Conservation (phyloP, 2,888 invertebrate species). For the Creontiades dilutus region DNA sequence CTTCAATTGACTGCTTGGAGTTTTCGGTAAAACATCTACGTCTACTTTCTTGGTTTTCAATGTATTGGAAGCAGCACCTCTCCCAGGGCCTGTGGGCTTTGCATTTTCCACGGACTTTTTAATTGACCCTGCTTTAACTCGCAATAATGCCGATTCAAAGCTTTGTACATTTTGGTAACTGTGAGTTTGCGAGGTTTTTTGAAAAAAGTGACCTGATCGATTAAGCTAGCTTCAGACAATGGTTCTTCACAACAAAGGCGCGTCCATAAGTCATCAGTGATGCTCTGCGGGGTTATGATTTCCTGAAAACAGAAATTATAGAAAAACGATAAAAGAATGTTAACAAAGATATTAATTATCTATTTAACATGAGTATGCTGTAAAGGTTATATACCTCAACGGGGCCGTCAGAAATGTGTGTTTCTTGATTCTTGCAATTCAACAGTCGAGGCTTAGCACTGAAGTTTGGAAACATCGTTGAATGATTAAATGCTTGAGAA, state of each 20-base stretch:
- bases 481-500: background rate
- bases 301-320: background rate
- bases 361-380: background rate
- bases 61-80: background rate
- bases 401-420: background rate
- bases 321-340: background rate
- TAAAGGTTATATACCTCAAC: conserved; percentile 1
- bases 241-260: background rate
- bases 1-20: background rate
- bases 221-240: background rate
- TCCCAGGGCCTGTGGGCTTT: background rate
- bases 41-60: background rate
- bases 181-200: background rate
- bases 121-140: background rate
- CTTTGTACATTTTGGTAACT: background rate
- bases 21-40: background rate
- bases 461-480: background rate
- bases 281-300: background rate
- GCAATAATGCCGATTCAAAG: background rate
- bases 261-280: background rate
- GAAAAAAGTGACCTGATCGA: background rate
- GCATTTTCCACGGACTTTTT: background rate
- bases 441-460: background rate
- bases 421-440: background rate
- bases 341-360: background rate